Conservation (phyloP, 2,888 invertebrate species). For the Agrenia bidenticulata region DNA sequence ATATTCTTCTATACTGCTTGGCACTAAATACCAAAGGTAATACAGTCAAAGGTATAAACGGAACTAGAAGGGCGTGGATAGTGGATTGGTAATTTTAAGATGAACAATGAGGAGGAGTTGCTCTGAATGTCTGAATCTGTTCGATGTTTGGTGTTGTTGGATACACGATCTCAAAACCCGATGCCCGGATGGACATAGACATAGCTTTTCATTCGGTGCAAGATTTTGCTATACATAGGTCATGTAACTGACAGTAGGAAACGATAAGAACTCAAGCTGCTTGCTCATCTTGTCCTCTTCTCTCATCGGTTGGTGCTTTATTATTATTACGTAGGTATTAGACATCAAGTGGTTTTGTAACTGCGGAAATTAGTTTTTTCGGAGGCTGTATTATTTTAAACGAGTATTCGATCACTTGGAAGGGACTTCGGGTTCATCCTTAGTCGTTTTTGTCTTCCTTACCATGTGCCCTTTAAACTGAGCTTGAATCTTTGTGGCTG, state of each 20-base stretch:
- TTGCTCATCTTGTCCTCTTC: not conserved
- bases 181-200: no score
- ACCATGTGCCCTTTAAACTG: constrained; percentile 52
- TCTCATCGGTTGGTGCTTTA: not conserved
- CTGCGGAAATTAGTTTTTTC: constrained; percentile 15
- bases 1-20: no score
- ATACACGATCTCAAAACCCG: no score
- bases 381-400: constrained; percentile 22
- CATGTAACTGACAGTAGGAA: not conserved
- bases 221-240: no score
- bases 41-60: no score
- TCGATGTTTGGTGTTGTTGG: no score
- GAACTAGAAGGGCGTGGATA: no score
- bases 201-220: no score
- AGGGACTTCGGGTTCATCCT: constrained; percentile 32
- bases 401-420: constrained; percentile 45
- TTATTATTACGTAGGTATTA: constrained; percentile 2
- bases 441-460: constrained; percentile 46
- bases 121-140: no score
- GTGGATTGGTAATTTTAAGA: no score
- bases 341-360: constrained; percentile 1
- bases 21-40: no score
- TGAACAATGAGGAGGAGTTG: no score
- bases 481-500: constrained; percentile 50
- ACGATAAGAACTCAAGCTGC: constrained; percentile 1